Conservation (phyloP, 2,888 invertebrate genomes). For the Pelosia muscerda region DNA sequence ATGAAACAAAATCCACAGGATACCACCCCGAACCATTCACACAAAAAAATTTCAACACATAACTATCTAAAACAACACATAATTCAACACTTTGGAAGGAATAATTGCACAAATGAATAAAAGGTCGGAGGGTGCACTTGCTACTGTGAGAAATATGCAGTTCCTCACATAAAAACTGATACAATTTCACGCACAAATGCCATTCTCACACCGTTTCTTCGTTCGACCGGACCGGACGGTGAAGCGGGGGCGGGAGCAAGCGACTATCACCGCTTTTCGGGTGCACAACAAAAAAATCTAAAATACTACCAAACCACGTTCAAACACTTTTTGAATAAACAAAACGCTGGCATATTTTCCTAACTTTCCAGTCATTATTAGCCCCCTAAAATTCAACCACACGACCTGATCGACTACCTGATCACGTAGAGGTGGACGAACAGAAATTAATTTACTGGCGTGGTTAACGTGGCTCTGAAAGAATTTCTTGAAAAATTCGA, state of each 20-base stretch:
- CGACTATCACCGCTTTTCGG: slow-evolving; percentile 47
- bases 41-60: slow-evolving; percentile 68
- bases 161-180: slow-evolving; percentile 79
- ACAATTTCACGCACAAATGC: slow-evolving; percentile 81
- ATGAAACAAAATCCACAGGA: slow-evolving; percentile 77
- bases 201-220: slow-evolving; percentile 73
- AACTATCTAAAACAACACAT: slow-evolving; percentile 72
- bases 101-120: slow-evolving; percentile 62
- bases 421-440: no score
- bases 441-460: no score
- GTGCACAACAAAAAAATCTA: slow-evolving; percentile 25
- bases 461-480: no score
- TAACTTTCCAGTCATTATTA: no score
- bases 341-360: no score
- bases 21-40: slow-evolving; percentile 77
- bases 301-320: slow-evolving; percentile 38
- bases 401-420: no score
- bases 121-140: slow-evolving; percentile 62
- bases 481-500: no score
- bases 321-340: no score
- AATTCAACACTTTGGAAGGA: slow-evolving; percentile 56
- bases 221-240: slow-evolving; percentile 55
- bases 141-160: slow-evolving; percentile 74
- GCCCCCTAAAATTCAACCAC: no score
- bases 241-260: slow-evolving; percentile 56